A percentile compares a stretch with the other conserved stretches of the same genome.
These are phyloP conservation scores for Cyrtonyx montezumae DNA, from an alignment of 2,113 vertebrate genomes.

Conservation along the genomic window DNA sequence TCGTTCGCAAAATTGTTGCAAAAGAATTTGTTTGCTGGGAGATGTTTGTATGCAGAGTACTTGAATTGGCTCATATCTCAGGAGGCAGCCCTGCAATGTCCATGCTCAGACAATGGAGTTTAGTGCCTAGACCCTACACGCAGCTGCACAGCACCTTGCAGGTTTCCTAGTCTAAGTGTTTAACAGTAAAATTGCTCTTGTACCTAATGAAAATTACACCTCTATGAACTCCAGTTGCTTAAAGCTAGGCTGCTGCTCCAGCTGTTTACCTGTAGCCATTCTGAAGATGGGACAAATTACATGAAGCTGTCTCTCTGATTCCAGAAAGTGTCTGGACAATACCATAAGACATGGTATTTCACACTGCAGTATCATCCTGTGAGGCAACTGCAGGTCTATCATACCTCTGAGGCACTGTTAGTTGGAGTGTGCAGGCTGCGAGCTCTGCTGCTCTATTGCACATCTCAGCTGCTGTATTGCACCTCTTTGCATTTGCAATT, in stretches of 20 bases:
- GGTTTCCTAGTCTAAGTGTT: neutral
- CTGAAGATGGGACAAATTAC: neutral
- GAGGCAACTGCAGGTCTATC: neutral
- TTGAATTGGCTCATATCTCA: neutral
- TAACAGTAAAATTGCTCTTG: neutral
- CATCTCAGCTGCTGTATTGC: neutral
- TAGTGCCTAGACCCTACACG: neutral
- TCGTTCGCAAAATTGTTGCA: neutral
- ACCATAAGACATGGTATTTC: neutral
- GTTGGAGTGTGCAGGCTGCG: fast-evolving
- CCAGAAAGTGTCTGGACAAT: neutral
- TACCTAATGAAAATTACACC: neutral
- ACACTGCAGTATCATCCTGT: neutral
- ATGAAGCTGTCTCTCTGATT: neutral
- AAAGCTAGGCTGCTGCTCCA: neutral
- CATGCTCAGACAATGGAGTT: neutral
- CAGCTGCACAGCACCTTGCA: neutral
- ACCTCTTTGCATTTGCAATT: fast-evolving
- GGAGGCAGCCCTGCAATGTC: neutral
- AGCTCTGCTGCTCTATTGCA: neutral
- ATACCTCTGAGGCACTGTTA: fast-evolving
- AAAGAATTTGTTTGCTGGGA: neutral
- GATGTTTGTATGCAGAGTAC: neutral
- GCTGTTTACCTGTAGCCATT: fast-evolving
- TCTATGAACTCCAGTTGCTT: neutral